Base-by-base conservation (phyloP, 2,888 invertebrate species). In the Andrena minutula region DNA sequence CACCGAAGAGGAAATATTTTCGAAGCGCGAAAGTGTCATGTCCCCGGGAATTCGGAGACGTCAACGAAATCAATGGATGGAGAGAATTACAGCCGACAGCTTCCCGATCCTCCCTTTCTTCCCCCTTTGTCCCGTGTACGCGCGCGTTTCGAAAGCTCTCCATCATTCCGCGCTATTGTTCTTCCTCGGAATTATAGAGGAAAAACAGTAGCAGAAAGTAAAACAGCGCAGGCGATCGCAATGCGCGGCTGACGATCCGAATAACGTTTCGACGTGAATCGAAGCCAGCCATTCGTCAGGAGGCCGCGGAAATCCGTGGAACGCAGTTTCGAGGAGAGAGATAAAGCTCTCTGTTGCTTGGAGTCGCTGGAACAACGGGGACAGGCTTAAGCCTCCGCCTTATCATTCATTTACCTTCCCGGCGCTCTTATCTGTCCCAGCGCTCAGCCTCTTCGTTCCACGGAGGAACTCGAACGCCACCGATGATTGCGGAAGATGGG, bases 51-150 rank as follows among this genome's bases (percentile, higher is more conserved):
- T 86, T 83, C 85, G 70, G 82, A 65, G 66, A 74, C 75, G 83
- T 79, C 80, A 76, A 84, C 81, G 75, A 80, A 83, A 79, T 84
- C 85, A 75, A 75, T 79, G 82, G 80, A 76, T 61, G 70, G 47
- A 69, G 75, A 85, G 82, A 88, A 86, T 89, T 83, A 86, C 83
- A 71, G 77, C 60, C 75, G 83, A 70, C 73, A 77, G 70, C 69
- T 84, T 87, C 76, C 80, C 81, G 84, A 87, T 84, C 81, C 77
- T 79, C 76, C 79, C 84, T 53, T 78, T 69, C 64, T 30, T 70
- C 10, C 32, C 68, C 41, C 32, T 69, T 53, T 47, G 30, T 53
- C 28, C 20, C 7, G 28, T 28, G 41, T 32, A n/a, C n/a, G 63
- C 53, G 72, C 28, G 23, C 56, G 16, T 58, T 77, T 65, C 53